Base-by-base conservation (phyloP, 2,888 invertebrate species). In the Sarcophaga subvicina region DNA sequence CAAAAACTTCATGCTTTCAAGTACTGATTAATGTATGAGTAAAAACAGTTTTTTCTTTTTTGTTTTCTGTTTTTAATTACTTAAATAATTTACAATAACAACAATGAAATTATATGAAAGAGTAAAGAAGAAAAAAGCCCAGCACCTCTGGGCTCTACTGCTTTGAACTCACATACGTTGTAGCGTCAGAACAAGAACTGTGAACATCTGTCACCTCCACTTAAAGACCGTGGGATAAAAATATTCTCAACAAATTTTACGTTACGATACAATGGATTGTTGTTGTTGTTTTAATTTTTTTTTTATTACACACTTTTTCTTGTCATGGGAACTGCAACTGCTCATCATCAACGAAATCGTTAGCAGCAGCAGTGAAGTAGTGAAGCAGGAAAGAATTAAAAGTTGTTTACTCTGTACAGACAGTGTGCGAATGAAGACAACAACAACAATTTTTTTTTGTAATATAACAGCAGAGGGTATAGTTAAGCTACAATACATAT, bases 271-370 rank as follows among this genome's bases (percentile, higher is more conserved):
- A 83, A 82, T 45, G 86, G 37, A 85, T 87, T 75, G 79, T 78
- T 78, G 62, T 83, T 77, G 78, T 70, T 75, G 81, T 78, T 78
- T 27, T 83, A 67, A 67, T 70, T 77, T 73, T 49, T 67, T 17
- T 62, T n/a, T 77, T 71, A 69, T 59, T 84, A 70, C 76, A 80
- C 70, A 76, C 71, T 70, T 70, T 70, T 77, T 90, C 90, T 92
- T 92, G 90, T 89, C 91, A 91, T 92, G 92, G 92, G 92, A 92
- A 92, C 91, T 90, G 90, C 92, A 92, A 91, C 91, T 92, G 91
- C 91, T 87, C 85, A 70, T 76, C 70, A 78, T 54, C 64, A 64
- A 45, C 2, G 37, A 37, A 37, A 37, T 37, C 8, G 37, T 37
- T 37, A 37, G 2, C 37, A 37, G 37, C 71, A 72, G 63, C 63